These are phyloP conservation scores for Proteles cristata DNA, from an alignment of 2,113 vertebrate species.

Conservation along the genomic window DNA sequence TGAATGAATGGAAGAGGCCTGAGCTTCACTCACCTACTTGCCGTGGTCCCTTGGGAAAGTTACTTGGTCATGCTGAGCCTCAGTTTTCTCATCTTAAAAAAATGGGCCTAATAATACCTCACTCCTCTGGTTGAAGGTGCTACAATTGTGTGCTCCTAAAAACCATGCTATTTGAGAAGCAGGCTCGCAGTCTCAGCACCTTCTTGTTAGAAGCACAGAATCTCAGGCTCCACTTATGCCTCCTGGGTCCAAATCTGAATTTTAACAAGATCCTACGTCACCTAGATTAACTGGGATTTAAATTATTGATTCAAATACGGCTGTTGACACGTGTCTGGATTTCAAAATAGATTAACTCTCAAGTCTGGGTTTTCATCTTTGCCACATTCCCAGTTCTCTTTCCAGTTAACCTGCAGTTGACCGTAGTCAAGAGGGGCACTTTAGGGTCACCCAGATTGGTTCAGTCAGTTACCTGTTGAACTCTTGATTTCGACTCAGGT, in stretches of 20 bases:
- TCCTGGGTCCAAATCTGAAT: background rate
- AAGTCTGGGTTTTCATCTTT: background rate
- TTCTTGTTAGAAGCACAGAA: background rate
- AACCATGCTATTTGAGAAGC: background rate
- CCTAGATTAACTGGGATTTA: background rate
- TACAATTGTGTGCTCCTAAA: background rate
- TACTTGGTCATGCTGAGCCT: background rate
- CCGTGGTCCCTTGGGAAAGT: background rate
- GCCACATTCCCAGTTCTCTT: too few relatives aligned
- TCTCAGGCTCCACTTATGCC: background rate
- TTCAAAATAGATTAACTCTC: background rate
- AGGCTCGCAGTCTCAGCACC: background rate
- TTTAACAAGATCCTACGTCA: background rate
- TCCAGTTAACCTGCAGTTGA: background rate
- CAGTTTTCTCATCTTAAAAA: background rate
- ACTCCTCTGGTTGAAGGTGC: background rate
- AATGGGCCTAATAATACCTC: background rate
- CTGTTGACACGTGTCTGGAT: background rate
- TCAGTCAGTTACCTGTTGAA: too few relatives aligned
- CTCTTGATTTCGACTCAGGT: too few relatives aligned
- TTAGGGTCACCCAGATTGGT: too few relatives aligned
- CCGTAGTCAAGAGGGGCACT: too few relatives aligned
- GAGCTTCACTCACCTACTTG: background rate
- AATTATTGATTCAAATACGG: background rate
- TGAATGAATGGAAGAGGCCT: background rate